Conservation (phyloP, 2,113 vertebrate genomes). For the Pao palembangensis region DNA sequence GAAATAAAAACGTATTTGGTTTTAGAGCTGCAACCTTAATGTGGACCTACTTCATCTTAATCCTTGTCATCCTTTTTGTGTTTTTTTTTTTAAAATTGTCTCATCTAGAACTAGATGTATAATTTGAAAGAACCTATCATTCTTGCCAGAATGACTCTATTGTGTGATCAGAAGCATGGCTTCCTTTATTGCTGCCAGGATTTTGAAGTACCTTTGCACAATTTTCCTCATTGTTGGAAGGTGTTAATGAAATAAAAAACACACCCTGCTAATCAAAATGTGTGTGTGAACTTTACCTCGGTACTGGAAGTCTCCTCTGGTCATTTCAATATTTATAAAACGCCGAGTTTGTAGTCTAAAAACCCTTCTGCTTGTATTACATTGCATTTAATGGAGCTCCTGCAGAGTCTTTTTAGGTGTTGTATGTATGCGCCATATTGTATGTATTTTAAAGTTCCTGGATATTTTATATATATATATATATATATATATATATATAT, state of each 20-base stretch:
- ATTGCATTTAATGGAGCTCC: constrained; percentile 19
- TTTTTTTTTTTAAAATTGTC: not conserved
- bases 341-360: constrained; percentile 1
- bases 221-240: no score
- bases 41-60: not conserved
- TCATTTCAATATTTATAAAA: constrained; percentile 4
- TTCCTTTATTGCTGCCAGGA: not conserved
- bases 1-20: no score
- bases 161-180: no score
- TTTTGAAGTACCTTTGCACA: no score
- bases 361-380: constrained; percentile 6
- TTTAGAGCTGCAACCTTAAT: no score
- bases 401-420: constrained; percentile 1
- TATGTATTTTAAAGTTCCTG: constrained; percentile 12
- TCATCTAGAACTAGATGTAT: no score
- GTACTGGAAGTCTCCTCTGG: not conserved
- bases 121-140: no score
- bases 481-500: no score
- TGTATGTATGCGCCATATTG: not conserved
- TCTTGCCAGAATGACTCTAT: no score
- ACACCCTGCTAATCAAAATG: not conserved
- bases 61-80: constrained; percentile 10
- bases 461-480: no score
- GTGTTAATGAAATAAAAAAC: no score
- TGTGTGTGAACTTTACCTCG: not conserved